Conservation (phyloP, 2,113 vertebrate species). For the Gymnogyps californianus region DNA sequence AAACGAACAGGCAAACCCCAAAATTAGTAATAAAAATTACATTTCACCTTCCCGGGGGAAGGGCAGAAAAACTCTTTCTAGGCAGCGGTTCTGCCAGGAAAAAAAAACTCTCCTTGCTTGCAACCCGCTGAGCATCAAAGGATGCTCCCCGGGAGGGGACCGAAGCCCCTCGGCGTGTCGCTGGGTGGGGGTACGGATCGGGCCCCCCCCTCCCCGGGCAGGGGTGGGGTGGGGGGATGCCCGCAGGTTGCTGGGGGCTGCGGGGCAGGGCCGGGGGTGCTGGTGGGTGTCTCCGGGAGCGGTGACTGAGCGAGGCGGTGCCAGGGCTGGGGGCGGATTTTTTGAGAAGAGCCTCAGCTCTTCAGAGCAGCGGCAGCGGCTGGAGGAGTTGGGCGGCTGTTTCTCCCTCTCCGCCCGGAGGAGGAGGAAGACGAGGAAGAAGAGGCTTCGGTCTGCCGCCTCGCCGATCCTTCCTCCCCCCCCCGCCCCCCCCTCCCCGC, state of each 20-base stretch:
- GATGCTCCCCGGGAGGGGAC: background rate
- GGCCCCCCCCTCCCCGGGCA: background rate
- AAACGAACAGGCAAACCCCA: background rate
- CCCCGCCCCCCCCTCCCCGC: conserved; percentile 37
- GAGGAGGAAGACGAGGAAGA: conserved; percentile 42
- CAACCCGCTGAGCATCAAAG: background rate
- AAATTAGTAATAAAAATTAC: background rate
- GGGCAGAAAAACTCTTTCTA: background rate
- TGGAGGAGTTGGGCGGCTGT: conserved; percentile 64
- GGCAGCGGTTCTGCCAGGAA: background rate
- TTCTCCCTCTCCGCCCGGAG: conserved; percentile 72
- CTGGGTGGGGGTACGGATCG: background rate
- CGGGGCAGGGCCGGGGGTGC: background rate
- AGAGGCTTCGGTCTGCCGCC: conserved; percentile 67
- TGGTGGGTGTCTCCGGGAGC: conserved; percentile 56
- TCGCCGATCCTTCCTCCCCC: conserved; percentile 65
- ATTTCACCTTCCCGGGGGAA: background rate
- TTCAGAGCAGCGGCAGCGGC: conserved; percentile 52
- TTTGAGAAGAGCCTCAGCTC: conserved; percentile 1
- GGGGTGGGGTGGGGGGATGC: background rate
- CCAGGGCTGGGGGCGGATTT: conserved; percentile 56
- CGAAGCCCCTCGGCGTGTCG: background rate
- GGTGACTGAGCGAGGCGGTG: conserved; percentile 43
- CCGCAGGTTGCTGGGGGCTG: background rate
- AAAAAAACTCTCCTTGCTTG: background rate